Conservation (phyloP, 2,888 invertebrate genomes). For the Andrena camellia region DNA sequence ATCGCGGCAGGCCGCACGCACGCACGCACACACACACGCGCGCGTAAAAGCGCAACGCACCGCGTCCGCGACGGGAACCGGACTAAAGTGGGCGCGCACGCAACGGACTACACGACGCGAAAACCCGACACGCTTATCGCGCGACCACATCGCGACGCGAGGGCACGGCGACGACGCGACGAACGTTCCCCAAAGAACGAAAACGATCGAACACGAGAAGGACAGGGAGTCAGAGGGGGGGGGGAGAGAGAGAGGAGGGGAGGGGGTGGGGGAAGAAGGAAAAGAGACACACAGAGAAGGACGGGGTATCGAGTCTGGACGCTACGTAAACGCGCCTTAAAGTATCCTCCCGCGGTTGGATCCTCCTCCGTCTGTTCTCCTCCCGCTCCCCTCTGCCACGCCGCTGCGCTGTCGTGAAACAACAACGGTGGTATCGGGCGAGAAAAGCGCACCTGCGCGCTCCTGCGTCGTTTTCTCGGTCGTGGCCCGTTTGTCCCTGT, state of each 20-base stretch:
- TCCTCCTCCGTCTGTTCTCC: conserved; percentile 4
- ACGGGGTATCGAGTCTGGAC: not conserved
- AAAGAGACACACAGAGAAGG: conserved; percentile 4
- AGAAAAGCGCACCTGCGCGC: conserved; percentile 69
- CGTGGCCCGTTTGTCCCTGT: conserved; percentile 70
- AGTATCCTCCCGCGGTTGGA: conserved; percentile 30
- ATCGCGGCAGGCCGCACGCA: conserved; percentile 25
- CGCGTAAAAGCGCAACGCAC: conserved; percentile 19
- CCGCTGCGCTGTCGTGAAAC: conserved; percentile 8
- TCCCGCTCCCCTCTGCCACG: not conserved
- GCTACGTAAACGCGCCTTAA: conserved; percentile 60
- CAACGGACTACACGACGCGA: conserved; percentile 7
- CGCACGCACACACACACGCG: not conserved
- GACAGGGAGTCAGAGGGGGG: not conserved
- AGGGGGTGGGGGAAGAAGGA: not conserved
- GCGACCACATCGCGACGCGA: not conserved
- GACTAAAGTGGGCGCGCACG: conserved; percentile 27
- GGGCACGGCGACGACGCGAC: not conserved
- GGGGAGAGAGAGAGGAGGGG: not conserved
- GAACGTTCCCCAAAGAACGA: no score
- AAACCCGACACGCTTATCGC: conserved; percentile 16
- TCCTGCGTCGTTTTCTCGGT: conserved; percentile 71
- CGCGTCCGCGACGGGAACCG: conserved; percentile 10
- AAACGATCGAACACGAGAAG: conserved; percentile 14
- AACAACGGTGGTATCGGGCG: conserved; percentile 51